Evolutionary conservation across 1,140 invertebrate genomes (phyloP).

Genomic region (Coenobita brevimanus): DNA sequence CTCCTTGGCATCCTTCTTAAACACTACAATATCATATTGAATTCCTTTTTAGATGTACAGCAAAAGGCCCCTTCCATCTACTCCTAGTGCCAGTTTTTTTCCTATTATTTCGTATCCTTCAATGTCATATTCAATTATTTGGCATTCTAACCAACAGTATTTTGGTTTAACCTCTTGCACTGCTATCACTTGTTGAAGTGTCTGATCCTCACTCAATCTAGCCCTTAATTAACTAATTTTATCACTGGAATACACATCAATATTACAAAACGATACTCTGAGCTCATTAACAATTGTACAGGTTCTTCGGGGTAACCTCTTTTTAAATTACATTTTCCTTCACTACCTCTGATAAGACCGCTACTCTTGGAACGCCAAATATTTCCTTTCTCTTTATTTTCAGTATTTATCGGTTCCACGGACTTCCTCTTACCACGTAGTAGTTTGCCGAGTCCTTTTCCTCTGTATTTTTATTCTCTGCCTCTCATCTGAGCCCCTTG

Average conservation of each 20-base stretch:
- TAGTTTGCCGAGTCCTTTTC: no score
- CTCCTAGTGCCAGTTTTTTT: neutral
- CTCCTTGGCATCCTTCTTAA: neutral
- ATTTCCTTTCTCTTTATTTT: no score
- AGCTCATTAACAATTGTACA: neutral
- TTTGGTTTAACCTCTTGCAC: conserved; percentile 19
- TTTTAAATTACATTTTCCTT: no score
- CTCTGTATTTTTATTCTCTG: no score
- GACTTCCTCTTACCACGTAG: no score
- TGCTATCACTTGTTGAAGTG: conserved; percentile 15
- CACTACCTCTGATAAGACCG: no score
- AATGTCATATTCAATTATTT: conserved; percentile 11
- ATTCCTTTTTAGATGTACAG: conserved; percentile 18
- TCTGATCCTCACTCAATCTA: neutral
- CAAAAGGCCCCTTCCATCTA: conserved; percentile 2
- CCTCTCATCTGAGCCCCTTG: no score
- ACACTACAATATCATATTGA: conserved; percentile 1
- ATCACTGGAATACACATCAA: conserved; percentile 15
- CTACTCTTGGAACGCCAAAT: no score
- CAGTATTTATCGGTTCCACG: no score
- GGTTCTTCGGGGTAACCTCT: neutral
- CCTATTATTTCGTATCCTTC: neutral
- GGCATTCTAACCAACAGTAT: neutral
- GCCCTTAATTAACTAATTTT: conserved; percentile 18
- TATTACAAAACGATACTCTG: neutral